Percentiles rank a stretch among this genome's conserved stretches.
phyloP scores from a whole-genome alignment of 2,797 vertebrate genomes.

The Muscicapa comitata region DNA sequence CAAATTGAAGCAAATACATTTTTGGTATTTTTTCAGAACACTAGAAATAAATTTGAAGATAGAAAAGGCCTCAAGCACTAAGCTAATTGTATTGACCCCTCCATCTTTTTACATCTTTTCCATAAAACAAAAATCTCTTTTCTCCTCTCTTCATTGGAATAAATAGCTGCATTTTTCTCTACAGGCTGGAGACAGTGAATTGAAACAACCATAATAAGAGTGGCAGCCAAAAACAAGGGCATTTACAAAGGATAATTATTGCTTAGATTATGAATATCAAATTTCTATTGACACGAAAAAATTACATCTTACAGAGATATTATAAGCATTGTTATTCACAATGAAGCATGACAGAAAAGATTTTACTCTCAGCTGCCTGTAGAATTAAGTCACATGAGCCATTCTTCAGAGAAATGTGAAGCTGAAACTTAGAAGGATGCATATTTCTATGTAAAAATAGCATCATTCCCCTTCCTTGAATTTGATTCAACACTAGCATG shows the following conservation, averaged over 20 bases:
- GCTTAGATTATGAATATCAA: conserved; percentile 63
- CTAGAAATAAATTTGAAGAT: neutral
- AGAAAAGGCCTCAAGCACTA: neutral
- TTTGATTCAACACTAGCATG: neutral
- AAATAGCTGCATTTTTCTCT: neutral
- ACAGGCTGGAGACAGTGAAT: neutral
- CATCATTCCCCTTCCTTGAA: neutral
- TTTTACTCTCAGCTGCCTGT: conserved; percentile 2
- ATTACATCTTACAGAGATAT: conserved; percentile 32
- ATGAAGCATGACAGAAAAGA: conserved; percentile 28
- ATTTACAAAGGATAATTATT: conserved; percentile 57
- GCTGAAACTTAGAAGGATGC: neutral
- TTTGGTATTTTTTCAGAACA: neutral
- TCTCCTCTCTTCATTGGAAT: neutral
- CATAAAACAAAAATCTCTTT: neutral
- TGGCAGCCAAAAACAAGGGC: conserved; percentile 36
- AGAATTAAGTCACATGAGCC: conserved; percentile 4
- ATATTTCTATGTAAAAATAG: neutral
- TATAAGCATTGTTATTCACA: conserved; percentile 52
- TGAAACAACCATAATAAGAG: conserved; percentile 44
- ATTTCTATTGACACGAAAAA: conserved; percentile 54
- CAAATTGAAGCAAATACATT: neutral
- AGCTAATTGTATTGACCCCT: neutral
- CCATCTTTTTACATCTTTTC: neutral
- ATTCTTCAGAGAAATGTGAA: neutral